These are phyloP conservation scores for Archocentrus centrarchus DNA, from an alignment of 2,113 vertebrate species.

Conservation along the genomic window DNA sequence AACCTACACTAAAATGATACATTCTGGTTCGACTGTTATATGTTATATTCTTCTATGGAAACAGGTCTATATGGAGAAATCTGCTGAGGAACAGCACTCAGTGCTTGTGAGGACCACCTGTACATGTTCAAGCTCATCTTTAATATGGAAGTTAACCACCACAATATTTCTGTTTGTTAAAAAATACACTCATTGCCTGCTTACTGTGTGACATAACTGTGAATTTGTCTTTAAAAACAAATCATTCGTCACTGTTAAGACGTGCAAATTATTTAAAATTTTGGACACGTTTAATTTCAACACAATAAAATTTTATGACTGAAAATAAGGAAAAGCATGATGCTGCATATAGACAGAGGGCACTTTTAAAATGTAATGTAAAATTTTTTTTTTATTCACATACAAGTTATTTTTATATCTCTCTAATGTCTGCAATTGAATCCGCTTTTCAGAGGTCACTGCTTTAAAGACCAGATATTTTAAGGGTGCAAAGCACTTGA, in stretches of 20 bases:
- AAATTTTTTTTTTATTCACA: not conserved
- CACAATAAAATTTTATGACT: not conserved
- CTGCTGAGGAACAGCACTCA: not conserved
- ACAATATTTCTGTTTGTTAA: not conserved
- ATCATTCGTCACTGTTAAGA: not conserved
- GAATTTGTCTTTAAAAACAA: not conserved
- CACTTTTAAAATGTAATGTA: not conserved
- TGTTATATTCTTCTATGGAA: not conserved
- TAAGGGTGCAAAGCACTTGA: not conserved
- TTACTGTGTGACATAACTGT: not conserved
- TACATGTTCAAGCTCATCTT: not conserved
- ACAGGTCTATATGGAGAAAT: not conserved
- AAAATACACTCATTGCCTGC: not conserved
- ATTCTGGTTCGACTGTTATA: not conserved
- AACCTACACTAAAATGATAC: too few species aligned
- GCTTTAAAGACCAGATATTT: not conserved
- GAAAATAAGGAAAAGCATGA: not conserved
- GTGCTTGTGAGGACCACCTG: not conserved
- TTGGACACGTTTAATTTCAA: not conserved
- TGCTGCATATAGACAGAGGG: not conserved
- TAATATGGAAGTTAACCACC: not conserved
- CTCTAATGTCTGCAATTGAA: not conserved
- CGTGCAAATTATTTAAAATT: not conserved
- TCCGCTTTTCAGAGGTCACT: not conserved
- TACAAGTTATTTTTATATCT: not conserved